Percentiles rank a stretch among this genome's conserved stretches.
phyloP scores from a whole-genome alignment of 2,113 vertebrate species.

The Passer montanus region DNA sequence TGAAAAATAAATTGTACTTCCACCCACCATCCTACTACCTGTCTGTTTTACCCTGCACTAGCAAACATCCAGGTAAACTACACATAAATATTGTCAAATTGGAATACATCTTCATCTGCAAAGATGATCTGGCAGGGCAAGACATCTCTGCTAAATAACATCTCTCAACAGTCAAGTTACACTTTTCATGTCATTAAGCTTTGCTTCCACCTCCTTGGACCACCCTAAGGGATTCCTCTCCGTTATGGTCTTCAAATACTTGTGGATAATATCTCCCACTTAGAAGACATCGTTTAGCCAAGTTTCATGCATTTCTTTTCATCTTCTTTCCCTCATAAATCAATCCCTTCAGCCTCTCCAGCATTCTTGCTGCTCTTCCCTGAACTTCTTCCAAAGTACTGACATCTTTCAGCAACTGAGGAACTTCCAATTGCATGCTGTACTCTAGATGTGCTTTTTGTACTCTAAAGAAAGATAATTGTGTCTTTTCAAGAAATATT shows the following conservation, averaged over 20 bases:
- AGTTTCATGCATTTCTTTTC: conserved; percentile 49
- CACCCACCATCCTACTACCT: neutral
- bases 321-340: conserved; percentile 55
- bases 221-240: conserved; percentile 25
- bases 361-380: conserved; percentile 29
- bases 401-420: conserved; percentile 30
- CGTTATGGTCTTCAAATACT: conserved; percentile 31
- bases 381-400: conserved; percentile 54
- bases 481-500: conserved; percentile 41
- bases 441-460: conserved; percentile 23
- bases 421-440: conserved; percentile 35
- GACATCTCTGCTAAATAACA: neutral
- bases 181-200: neutral
- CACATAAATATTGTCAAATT: neutral
- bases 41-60: neutral
- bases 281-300: conserved; percentile 25
- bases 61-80: neutral
- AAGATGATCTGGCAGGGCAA: neutral
- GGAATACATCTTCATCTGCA: neutral
- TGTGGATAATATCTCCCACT: conserved; percentile 54
- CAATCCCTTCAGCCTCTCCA: conserved; percentile 42
- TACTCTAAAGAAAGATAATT: conserved; percentile 25
- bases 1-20: neutral
- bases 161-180: neutral
- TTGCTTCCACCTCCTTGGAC: conserved; percentile 20